These are phyloP conservation scores for Pandemis heparana DNA, from an alignment of 2,888 invertebrate genomes.

Conservation along the genomic window DNA sequence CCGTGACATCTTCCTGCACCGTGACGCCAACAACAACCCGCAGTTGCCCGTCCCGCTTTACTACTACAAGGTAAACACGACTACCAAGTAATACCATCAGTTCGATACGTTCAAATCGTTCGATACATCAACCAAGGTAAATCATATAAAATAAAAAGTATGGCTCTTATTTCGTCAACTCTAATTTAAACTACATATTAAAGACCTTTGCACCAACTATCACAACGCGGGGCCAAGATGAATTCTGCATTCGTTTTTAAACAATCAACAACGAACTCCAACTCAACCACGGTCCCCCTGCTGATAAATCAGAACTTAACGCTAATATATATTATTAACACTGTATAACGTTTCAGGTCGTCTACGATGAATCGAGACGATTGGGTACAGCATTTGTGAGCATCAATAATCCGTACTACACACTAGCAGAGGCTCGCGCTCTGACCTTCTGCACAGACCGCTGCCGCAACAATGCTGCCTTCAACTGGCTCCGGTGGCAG, in stretches of 20 bases:
- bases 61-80: constrained; percentile 72
- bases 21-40: constrained; percentile 63
- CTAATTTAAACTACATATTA: too few relatives aligned
- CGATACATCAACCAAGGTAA: background rate
- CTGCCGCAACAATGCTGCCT: constrained; percentile 83
- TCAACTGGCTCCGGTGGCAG: constrained; percentile 87
- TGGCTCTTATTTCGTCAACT: too few relatives aligned
- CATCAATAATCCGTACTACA: constrained; percentile 87
- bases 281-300: background rate
- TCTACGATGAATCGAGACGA: constrained; percentile 79
- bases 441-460: constrained; percentile 82
- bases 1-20: constrained; percentile 73
- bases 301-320: too few relatives aligned
- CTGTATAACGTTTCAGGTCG: constrained; percentile 68
- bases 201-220: too few relatives aligned
- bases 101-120: background rate
- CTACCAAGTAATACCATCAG: background rate
- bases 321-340: too few relatives aligned
- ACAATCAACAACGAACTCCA: too few relatives aligned
- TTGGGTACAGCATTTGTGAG: constrained; percentile 86
- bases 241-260: too few relatives aligned
- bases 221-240: too few relatives aligned
- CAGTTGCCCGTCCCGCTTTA: constrained; percentile 75
- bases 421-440: constrained; percentile 64
- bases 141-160: too few relatives aligned